phyloP scores from a whole-genome alignment of 2,797 vertebrate species.

The Hypotaenidia okinawae region DNA sequence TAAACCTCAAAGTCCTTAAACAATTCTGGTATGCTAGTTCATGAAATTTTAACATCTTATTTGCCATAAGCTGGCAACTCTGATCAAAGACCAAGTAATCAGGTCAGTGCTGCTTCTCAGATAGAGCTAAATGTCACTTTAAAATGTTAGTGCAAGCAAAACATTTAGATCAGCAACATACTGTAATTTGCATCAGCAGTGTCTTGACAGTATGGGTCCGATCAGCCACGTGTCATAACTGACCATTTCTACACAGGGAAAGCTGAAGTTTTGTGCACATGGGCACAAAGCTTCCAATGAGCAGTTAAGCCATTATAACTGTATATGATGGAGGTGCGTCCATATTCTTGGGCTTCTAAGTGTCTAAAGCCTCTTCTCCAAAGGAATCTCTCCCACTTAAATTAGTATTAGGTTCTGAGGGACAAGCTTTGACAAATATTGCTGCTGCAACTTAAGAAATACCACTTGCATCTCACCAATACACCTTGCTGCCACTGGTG shows the following conservation, averaged over 20 bases:
- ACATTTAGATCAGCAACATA: not conserved
- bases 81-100: not conserved
- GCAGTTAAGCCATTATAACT: not conserved
- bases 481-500: not conserved
- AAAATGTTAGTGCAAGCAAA: not conserved
- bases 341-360: not conserved
- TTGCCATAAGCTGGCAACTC: not conserved
- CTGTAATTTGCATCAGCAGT: not conserved
- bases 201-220: accelerated
- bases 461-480: not conserved
- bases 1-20: not conserved
- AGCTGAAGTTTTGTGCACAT: not conserved
- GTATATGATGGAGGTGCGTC: not conserved
- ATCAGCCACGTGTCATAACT: not conserved
- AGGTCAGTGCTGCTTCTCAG: not conserved
- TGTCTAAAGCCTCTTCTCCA: not conserved
- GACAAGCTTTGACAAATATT: not conserved
- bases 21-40: not conserved
- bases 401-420: not conserved
- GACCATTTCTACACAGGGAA: not conserved
- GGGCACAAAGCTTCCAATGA: not conserved
- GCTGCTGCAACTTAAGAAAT: not conserved
- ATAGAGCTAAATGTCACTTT: not conserved
- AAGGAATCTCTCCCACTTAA: not conserved
- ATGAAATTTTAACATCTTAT: not conserved